Base-by-base conservation (phyloP, 2,888 invertebrate genomes). In the Drosophila mettleri region DNA sequence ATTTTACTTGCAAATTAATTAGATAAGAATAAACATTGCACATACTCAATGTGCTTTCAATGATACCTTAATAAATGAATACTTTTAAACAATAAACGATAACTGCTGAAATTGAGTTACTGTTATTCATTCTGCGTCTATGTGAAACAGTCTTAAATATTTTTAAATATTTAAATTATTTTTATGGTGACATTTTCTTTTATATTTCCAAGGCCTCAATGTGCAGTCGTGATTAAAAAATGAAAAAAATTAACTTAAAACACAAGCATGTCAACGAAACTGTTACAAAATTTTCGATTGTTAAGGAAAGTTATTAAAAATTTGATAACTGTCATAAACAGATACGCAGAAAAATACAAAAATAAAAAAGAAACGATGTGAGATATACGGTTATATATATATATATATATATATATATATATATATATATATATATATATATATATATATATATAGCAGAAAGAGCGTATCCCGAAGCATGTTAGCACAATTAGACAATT, bases 261-360 rank as follows among this genome's bases (percentile, higher is more conserved):
- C 34, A n/a, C 16, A 33, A 22, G 14, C 39, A 29, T 20, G 27
- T 16, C 3, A 12, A 8, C 34, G 14, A 20, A 54, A 24, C 22
- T 34, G 18, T 31, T 33, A 52, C 60, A 29, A 63, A 72, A 65
- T 76, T 78, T 46, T 46, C 57, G 69, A 63, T 76, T 63, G 68
- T 79, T 27, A 46, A 62, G 59, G 59, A 36, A 29, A 38, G 43
- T 39, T 55, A 49, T 55, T 61, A n/a, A 34, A 80, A 67, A 57
- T 62, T 66, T 43, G 71, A 62, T 64, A 83, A 63, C 69, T 75
- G 63, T 55, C 74, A 70, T 57, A 65, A 70, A 62, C 70, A 63
- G 57, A 16, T 31, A n/a, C 3, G 33, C 4, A 27, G 43, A 38
- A n/a, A 67, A 67, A 22, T 33, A 22, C 49, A 31, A 38, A 18